Conservation (phyloP, 30 jellyfish, hydroid and myxozoan genomes). For the Nemopilema nomurai region DNA sequence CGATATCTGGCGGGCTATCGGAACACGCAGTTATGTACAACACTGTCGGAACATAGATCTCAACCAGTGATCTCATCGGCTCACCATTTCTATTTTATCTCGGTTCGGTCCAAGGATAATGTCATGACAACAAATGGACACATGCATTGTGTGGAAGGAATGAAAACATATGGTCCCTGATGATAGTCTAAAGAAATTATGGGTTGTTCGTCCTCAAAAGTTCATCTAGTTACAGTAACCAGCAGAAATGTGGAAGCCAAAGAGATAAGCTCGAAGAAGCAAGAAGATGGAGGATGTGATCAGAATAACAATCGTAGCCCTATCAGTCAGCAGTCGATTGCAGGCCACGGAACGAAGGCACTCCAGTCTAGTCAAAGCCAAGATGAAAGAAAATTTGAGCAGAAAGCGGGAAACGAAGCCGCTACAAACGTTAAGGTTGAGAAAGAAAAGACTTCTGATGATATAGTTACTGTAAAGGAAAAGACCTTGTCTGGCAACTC, state of each 20-base stretch:
- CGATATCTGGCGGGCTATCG: too few relatives aligned
- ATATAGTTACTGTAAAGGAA: neutral
- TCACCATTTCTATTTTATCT: neutral
- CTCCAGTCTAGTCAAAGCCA: neutral
- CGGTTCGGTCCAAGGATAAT: neutral
- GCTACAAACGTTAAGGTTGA: neutral
- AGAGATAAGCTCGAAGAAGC: neutral
- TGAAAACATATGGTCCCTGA: neutral
- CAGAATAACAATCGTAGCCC: neutral
- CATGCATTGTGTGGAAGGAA: neutral
- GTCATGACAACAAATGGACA: neutral
- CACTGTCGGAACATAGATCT: too few relatives aligned
- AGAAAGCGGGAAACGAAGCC: neutral
- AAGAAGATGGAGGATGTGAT: neutral
- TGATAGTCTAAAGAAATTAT: neutral
- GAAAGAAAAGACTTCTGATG: neutral
- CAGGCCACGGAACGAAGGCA: neutral
- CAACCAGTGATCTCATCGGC: too few relatives aligned
- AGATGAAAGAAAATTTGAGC: neutral
- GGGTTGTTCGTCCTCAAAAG: slow-evolving; percentile 48
- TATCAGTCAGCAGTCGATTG: neutral
- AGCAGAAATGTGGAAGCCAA: neutral
- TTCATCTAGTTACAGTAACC: slow-evolving; percentile 2
- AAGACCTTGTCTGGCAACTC: neutral
- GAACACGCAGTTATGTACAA: too few relatives aligned